Evolutionary conservation across 2,113 vertebrate genomes (phyloP), one percentile per base, ranked within the genome.

Genomic region (Odocoileus hemionus): DNA sequence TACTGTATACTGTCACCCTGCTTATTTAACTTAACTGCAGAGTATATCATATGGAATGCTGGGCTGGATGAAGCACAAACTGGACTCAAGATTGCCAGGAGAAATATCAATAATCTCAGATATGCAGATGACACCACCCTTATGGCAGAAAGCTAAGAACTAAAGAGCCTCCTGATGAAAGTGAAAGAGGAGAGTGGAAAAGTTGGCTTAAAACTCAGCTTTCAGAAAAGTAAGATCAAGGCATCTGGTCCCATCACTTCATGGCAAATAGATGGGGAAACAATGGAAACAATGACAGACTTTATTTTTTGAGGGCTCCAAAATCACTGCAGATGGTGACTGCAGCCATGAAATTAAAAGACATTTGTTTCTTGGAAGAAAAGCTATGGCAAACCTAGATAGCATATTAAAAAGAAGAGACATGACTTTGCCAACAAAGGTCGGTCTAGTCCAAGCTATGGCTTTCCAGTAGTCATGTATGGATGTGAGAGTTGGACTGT

Each of bases 31-130:
- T 36, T 70, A 70, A 36, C 36, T 70, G 67, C 67, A 70, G n/a
- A 70, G 19, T 39, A 12, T 23, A 39, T 39, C n/a, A 70, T 39
- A n/a, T 0, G 1, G 36, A 70, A 36, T 70, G 67, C 67, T 2
- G 0, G 19, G 67, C n/a, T 70, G 67, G n/a, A 39, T 23, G n/a
- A 70, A 70, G 67, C 67, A 70, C 19, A 70, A 70, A 5, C 67
- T 23, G 19, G 5, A 39, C 11, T 39, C 5, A 39, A 39, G n/a
- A 39, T 23, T 70, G 19, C 19, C 19, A 0, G 67, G 19, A 70
- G 67, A 70, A 70, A 39, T 70, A 70, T 36, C n/a, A 39, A 36
- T 12, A 39, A 39, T 19, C n/a, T 70, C n/a, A 70, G 67, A 39
- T 39, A 70, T 1, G 19, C 67, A 70, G 67, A 36, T 70, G 67